Conservation (phyloP, 2,113 vertebrate genomes). For the Phaethornis superciliosus region DNA sequence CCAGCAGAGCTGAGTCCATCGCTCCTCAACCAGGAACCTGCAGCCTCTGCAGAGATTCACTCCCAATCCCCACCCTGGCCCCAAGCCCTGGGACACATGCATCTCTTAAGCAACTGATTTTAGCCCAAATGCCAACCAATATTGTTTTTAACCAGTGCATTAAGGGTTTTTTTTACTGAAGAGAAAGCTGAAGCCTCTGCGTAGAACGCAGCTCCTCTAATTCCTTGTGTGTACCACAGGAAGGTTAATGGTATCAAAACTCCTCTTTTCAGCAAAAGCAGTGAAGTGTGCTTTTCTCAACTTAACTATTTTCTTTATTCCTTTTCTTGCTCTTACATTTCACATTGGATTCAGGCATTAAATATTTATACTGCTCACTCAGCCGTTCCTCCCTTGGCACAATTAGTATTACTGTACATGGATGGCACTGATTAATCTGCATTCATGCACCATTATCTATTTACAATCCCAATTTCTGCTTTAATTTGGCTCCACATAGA, state of each 20-base stretch:
- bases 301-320: not conserved
- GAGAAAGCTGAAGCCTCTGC: not conserved
- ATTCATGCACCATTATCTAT: conserved; percentile 53
- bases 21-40: accelerated
- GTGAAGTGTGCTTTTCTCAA: not conserved
- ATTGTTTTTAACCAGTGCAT: not conserved
- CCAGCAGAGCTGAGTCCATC: accelerated
- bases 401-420: conserved; percentile 40
- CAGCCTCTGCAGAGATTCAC: not conserved
- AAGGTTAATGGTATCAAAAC: conserved; percentile 21
- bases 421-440: conserved; percentile 38
- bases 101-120: not conserved
- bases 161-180: not conserved
- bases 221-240: not conserved
- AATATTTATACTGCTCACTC: conserved; percentile 34
- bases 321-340: not conserved
- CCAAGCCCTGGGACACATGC: not conserved
- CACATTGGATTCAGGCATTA: not conserved
- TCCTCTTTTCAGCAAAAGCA: not conserved
- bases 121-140: not conserved
- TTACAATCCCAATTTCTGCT: conserved; percentile 53
- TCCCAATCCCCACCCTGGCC: not conserved
- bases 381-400: conserved; percentile 21
- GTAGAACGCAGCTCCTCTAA: not conserved
- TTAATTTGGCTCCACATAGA: not conserved